These are phyloP conservation scores for Steinernema feltiae DNA, from an alignment of 1,140 invertebrate genomes.

Conservation along the genomic window DNA sequence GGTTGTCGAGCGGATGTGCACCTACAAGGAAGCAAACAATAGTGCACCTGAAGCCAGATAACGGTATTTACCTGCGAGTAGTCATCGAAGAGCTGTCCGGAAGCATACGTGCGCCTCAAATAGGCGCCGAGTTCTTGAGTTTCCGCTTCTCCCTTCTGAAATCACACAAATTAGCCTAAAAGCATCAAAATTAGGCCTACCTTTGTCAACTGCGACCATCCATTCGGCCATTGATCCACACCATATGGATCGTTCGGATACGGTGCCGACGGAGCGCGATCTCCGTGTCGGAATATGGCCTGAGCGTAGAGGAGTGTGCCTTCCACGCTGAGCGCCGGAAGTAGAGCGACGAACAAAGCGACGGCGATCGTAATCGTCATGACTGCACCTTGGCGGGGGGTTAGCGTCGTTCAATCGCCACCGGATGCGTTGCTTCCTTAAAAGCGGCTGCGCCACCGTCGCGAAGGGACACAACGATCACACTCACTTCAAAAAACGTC, in stretches of 20 bases:
- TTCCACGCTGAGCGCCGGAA: too few species aligned
- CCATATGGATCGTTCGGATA: constrained; percentile 26
- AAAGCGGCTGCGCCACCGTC: too few species aligned
- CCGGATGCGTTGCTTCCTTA: too few species aligned
- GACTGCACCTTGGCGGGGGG: too few species aligned
- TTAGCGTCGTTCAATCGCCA: too few species aligned
- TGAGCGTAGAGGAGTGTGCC: background rate
- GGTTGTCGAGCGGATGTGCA: background rate
- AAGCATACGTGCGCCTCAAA: background rate
- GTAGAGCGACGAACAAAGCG: too few species aligned
- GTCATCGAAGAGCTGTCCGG: background rate
- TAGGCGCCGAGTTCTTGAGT: background rate
- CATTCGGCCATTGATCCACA: constrained; percentile 7
- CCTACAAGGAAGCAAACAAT: background rate
- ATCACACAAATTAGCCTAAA: background rate
- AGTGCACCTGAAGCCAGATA: background rate
- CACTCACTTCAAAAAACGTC: too few species aligned
- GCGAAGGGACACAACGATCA: too few species aligned
- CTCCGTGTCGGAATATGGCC: constrained; percentile 26
- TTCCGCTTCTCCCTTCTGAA: background rate
- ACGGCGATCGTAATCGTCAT: too few species aligned
- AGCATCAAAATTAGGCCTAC: background rate
- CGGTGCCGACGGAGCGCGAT: constrained; percentile 8
- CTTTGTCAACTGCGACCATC: constrained; percentile 22
- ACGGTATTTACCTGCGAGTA: background rate